These are phyloP conservation scores for Athalia circularis DNA, from an alignment of 2,888 invertebrate genomes.

Conservation along the genomic window DNA sequence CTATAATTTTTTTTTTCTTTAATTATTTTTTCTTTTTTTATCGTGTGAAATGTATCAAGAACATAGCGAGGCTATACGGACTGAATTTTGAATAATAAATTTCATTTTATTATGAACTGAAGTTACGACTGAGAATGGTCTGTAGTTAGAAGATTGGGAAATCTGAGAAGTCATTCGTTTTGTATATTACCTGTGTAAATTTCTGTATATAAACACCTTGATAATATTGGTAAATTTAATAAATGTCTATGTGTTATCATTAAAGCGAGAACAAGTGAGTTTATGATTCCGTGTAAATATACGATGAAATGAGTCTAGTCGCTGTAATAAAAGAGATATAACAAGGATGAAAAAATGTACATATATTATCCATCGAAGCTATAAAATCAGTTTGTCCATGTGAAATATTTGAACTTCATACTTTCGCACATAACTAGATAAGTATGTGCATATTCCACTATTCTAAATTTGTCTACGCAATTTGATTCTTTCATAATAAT, in stretches of 20 bases:
- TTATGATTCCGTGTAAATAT: slow-evolving; percentile 57
- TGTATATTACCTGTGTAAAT: slow-evolving; percentile 61
- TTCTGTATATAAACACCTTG: slow-evolving; percentile 60
- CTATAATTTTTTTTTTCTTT: neutral
- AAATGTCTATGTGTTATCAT: slow-evolving; percentile 59
- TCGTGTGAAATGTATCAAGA: slow-evolving; percentile 17
- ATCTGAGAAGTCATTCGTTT: slow-evolving; percentile 56
- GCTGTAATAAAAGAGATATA: slow-evolving; percentile 58
- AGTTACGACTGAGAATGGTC: slow-evolving; percentile 45
- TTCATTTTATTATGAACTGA: slow-evolving; percentile 44
- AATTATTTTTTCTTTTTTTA: neutral
- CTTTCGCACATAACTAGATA: no score
- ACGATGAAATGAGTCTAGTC: slow-evolving; percentile 56
- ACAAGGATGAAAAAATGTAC: slow-evolving; percentile 43
- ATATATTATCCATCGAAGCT: neutral
- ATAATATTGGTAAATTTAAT: slow-evolving; percentile 58
- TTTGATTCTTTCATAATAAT: slow-evolving; percentile 1
- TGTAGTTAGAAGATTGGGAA: slow-evolving; percentile 53
- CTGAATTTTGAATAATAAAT: slow-evolving; percentile 48
- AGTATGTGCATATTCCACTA: no score
- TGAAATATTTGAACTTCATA: no score
- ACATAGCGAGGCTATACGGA: slow-evolving; percentile 39
- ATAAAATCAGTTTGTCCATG: neutral
- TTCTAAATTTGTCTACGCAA: neutral
- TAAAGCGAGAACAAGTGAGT: slow-evolving; percentile 54